Conservation (phyloP, 2,797 vertebrate species). For the Hemibagrus guttatus region DNA sequence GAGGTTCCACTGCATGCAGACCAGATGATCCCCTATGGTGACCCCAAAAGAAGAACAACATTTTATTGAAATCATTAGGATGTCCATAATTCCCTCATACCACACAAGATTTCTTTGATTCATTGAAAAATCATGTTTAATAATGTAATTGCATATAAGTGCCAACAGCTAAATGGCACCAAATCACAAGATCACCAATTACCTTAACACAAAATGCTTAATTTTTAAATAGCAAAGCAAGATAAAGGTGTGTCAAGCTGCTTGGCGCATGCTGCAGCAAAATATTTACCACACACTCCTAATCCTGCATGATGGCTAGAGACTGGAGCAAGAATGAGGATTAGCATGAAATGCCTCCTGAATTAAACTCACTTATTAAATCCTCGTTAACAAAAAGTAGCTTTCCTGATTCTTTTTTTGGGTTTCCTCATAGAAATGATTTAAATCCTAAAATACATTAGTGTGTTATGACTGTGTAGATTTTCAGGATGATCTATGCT, state of each 20-base stretch:
- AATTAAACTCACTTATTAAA: not conserved
- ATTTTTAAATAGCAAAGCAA: not conserved
- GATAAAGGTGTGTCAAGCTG: not conserved
- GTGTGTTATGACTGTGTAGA: not conserved
- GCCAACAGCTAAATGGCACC: no score
- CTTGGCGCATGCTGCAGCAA: not conserved
- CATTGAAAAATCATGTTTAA: not conserved
- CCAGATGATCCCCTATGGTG: no score
- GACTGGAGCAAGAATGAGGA: not conserved
- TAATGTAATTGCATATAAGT: not conserved
- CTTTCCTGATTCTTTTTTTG: not conserved
- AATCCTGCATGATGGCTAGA: not conserved
- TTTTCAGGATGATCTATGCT: conserved; percentile 5
- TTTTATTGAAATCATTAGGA: not conserved
- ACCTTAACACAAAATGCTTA: not conserved
- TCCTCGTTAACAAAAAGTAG: not conserved
- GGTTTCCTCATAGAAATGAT: not conserved
- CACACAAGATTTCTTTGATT: not conserved
- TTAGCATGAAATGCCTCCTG: not conserved
- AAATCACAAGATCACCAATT: not conserved
- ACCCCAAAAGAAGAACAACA: not conserved
- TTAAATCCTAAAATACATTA: not conserved
- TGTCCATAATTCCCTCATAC: not conserved
- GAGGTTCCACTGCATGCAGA: no score
- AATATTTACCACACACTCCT: not conserved